phyloP scores from a whole-genome alignment of 2,888 invertebrate genomes.

The Pocota personata region DNA sequence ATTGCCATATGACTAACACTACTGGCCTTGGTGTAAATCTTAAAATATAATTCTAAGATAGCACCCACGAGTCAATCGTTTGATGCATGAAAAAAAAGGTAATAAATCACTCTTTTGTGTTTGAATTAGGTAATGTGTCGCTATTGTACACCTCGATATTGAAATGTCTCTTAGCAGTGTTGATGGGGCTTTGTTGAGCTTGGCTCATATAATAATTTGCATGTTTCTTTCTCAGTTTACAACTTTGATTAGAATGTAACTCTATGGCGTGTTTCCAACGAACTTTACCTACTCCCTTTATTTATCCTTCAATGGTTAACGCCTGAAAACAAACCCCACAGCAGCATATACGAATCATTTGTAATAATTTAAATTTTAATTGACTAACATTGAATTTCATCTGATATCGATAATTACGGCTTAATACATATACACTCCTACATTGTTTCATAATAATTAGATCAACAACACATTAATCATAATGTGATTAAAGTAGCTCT shows the following conservation, averaged over 20 bases:
- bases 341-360: conserved; percentile 14
- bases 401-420: conserved; percentile 52
- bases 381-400: conserved; percentile 45
- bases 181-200: conserved; percentile 21
- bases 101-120: conserved; percentile 41
- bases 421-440: conserved; percentile 24
- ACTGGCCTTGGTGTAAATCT: neutral
- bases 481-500: conserved; percentile 52
- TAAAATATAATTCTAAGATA: conserved; percentile 12
- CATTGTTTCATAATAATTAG: conserved; percentile 67
- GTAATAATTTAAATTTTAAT: conserved; percentile 57
- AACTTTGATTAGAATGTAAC: neutral
- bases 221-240: no score
- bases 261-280: conserved; percentile 30
- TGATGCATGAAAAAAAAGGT: conserved; percentile 8
- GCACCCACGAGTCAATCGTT: conserved; percentile 3
- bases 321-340: conserved; percentile 1
- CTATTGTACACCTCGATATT: conserved; percentile 37
- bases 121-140: conserved; percentile 8
- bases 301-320: neutral
- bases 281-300: neutral
- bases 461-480: conserved; percentile 69
- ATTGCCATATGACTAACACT: neutral
- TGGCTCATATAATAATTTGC: no score
- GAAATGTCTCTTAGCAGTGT: conserved; percentile 29